phyloP scores from a whole-genome alignment of 1,140 invertebrate species.

The Anoplolepis gracilipes region DNA sequence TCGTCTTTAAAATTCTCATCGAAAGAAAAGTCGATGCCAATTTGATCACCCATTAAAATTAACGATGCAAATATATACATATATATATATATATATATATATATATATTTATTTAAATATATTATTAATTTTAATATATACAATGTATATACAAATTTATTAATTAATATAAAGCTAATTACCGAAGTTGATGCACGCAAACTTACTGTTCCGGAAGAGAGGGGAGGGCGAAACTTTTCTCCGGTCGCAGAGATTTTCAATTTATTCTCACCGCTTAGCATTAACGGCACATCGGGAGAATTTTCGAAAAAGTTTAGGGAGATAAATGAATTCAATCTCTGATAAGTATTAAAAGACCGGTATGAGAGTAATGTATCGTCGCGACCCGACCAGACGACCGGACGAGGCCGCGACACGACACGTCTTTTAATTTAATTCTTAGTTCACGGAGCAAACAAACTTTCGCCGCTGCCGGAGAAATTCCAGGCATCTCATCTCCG shows the following conservation, averaged over 20 bases:
- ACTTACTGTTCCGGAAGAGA: neutral
- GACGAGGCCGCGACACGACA: neutral
- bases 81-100: neutral
- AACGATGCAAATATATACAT: neutral
- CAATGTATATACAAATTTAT: constrained; percentile 15
- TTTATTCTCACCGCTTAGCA: constrained; percentile 45
- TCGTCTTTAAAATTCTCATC: neutral
- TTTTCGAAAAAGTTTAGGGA: constrained; percentile 49
- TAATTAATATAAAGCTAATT: constrained; percentile 57
- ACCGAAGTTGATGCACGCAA: constrained; percentile 42
- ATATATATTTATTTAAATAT: no score
- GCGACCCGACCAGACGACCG: constrained; percentile 7
- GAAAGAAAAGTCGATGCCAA: neutral
- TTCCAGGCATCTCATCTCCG: constrained; percentile 39
- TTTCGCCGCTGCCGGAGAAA: constrained; percentile 42
- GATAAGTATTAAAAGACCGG: constrained; percentile 46
- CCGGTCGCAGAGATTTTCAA: constrained; percentile 22
- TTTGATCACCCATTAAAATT: constrained; percentile 26
- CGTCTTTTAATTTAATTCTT: constrained; percentile 57
- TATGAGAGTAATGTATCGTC: constrained; percentile 30
- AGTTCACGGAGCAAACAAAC: constrained; percentile 53
- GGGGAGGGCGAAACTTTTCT: constrained; percentile 15
- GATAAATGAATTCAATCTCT: constrained; percentile 51
- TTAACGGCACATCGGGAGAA: constrained; percentile 15
- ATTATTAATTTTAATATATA: no score